Conservation (phyloP, 2,888 invertebrate species). For the Ephialtes manifestator region DNA sequence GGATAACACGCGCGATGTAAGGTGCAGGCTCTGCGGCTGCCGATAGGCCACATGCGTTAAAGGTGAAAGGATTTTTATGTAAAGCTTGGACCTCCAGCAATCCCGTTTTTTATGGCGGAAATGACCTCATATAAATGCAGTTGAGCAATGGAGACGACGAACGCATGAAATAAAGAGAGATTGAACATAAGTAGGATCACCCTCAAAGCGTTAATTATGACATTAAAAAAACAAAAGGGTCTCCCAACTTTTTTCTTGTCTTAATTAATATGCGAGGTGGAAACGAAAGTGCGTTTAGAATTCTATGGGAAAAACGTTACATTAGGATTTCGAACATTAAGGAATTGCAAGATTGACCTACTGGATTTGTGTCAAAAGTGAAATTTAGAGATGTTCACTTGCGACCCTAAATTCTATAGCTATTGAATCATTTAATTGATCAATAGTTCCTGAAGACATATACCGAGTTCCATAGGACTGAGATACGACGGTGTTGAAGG, state of each 20-base stretch:
- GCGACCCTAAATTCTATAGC: neutral
- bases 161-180: neutral
- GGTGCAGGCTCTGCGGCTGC: neutral
- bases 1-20: constrained; percentile 13
- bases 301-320: too few species aligned
- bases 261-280: neutral
- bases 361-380: neutral
- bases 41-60: neutral
- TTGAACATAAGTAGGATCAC: neutral
- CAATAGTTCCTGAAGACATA: neutral
- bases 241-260: neutral
- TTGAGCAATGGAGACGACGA: neutral
- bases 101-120: constrained; percentile 38
- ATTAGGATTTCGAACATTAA: neutral
- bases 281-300: neutral
- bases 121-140: constrained; percentile 3
- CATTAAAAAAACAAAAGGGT: neutral
- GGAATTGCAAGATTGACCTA: neutral
- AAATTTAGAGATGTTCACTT: neutral
- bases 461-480: neutral
- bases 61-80: constrained; percentile 17
- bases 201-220: neutral
- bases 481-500: neutral
- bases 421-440: neutral
- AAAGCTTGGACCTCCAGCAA: constrained; percentile 26